Evolutionary conservation across 2,888 invertebrate species (phyloP).

Genomic region (Ganaspis brasiliensis): DNA sequence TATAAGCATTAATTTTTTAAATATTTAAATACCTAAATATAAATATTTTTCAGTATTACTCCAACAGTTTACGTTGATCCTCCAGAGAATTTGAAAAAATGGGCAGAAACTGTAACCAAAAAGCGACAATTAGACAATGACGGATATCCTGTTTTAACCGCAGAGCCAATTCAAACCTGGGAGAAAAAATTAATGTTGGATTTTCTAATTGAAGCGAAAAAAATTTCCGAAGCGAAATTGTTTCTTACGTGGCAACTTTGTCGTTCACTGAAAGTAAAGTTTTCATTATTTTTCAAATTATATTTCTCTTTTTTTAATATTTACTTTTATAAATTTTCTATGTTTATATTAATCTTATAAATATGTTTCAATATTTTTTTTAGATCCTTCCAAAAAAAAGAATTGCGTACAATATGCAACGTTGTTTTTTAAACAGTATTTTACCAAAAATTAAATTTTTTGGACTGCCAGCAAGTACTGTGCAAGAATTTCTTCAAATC

Average conservation of each 20-base stretch:
- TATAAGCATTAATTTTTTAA: no score
- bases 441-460: no score
- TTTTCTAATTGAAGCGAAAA: neutral
- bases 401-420: no score
- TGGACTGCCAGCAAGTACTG: no score
- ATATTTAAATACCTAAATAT: no score
- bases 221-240: neutral
- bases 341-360: neutral
- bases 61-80: neutral
- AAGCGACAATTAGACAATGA: neutral
- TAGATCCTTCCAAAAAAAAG: no score
- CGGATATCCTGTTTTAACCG: neutral
- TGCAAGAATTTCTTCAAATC: no score
- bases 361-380: no score
- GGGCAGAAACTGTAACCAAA: slow-evolving; percentile 8
- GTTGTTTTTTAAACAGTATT: no score
- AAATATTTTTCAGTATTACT: neutral
- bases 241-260: neutral
- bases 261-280: neutral
- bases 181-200: neutral
- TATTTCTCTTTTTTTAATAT: neutral
- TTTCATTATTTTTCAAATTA: neutral
- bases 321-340: neutral
- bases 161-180: neutral
- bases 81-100: neutral